Evolutionary conservation across 1,140 invertebrate species (phyloP).

Genomic region (Zaprionus ornatus): DNA sequence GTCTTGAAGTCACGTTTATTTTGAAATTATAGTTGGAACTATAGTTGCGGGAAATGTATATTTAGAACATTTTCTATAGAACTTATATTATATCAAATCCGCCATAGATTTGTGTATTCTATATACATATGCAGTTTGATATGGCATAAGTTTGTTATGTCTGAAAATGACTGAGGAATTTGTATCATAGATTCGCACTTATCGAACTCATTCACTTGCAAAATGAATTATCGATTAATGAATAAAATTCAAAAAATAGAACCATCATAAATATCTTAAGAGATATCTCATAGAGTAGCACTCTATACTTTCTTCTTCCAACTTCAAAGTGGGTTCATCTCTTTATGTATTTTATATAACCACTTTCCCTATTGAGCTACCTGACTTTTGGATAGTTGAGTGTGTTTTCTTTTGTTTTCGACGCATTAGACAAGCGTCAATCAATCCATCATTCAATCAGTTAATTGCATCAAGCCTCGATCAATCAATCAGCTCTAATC

Average conservation of each 20-base stretch:
- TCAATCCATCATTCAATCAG: conserved; percentile 26
- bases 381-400: conserved; percentile 3
- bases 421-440: conserved; percentile 36
- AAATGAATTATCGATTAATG: too few relatives aligned
- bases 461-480: conserved; percentile 26
- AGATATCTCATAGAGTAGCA: too few relatives aligned
- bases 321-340: neutral
- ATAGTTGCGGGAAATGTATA: neutral
- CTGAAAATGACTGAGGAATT: too few relatives aligned
- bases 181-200: neutral
- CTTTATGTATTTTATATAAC: neutral
- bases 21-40: neutral
- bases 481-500: conserved; percentile 41
- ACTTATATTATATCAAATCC: conserved; percentile 3
- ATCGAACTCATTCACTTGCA: too few relatives aligned
- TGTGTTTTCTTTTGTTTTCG: conserved; percentile 8
- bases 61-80: neutral
- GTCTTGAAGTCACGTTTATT: neutral
- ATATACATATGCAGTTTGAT: neutral
- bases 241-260: neutral
- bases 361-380: conserved; percentile 4
- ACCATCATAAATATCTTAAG: neutral
- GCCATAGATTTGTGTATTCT: neutral
- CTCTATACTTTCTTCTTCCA: neutral
- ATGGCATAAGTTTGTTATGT: neutral